Conservation (phyloP, 2,797 vertebrate species). For the Pseudochirops cupreus region DNA sequence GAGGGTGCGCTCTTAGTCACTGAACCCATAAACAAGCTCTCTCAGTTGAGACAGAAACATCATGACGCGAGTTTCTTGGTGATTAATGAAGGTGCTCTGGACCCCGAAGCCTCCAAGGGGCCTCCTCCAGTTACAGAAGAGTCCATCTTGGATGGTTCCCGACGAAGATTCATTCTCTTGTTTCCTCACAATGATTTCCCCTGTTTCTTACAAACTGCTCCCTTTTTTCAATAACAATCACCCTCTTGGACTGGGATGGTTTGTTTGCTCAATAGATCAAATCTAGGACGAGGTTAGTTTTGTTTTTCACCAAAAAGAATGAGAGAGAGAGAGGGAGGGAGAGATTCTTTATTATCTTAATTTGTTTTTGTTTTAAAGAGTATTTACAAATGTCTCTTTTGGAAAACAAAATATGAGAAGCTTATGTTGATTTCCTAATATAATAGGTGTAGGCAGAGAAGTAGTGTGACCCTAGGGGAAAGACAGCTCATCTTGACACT, state of each 20-base stretch:
- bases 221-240: background rate
- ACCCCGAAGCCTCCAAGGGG: fast-evolving
- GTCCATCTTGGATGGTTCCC: fast-evolving
- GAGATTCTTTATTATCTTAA: too few relatives aligned
- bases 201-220: fast-evolving
- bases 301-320: background rate
- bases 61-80: fast-evolving
- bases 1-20: fast-evolving
- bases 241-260: background rate
- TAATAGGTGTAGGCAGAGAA: background rate
- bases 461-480: background rate
- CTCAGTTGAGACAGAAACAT: background rate
- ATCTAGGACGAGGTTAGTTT: fast-evolving
- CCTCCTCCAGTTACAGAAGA: background rate
- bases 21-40: background rate
- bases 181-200: background rate
- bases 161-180: fast-evolving
- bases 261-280: fast-evolving
- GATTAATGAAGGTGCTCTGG: background rate
- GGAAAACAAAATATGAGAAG: background rate
- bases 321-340: too few relatives aligned
- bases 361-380: background rate
- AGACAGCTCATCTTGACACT: background rate
- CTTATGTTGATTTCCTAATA: background rate
- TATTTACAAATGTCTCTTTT: background rate